These are phyloP conservation scores for Thunnus thynnus DNA, from an alignment of 2,113 vertebrate species.

Conservation along the genomic window DNA sequence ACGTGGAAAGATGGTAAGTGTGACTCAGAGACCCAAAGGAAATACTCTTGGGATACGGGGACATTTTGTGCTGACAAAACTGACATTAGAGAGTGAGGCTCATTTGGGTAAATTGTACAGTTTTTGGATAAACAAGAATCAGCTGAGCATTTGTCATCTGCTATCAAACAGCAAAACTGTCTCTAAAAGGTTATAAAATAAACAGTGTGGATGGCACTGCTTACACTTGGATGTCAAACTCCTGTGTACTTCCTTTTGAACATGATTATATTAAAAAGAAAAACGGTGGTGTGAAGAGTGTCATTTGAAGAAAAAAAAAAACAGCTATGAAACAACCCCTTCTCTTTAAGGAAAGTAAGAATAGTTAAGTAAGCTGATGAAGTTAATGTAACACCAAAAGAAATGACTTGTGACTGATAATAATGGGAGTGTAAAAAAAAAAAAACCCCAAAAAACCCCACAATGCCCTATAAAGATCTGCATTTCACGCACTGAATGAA, in stretches of 20 bases:
- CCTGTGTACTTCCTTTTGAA: constrained; percentile 10
- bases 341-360: not conserved
- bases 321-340: not conserved
- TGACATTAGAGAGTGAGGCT: constrained; percentile 39
- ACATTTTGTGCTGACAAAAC: constrained; percentile 53
- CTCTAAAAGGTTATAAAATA: constrained; percentile 29
- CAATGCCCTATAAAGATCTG: not conserved
- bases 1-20: constrained; percentile 30
- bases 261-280: not conserved
- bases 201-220: constrained; percentile 5
- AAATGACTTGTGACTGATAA: not conserved
- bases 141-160: constrained; percentile 20
- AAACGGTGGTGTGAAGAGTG: not conserved
- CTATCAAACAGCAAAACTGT: constrained; percentile 13
- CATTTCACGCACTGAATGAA: constrained; percentile 22
- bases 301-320: not conserved
- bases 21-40: constrained; percentile 39
- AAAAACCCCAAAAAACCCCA: not conserved
- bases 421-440: too few species aligned
- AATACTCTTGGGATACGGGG: constrained; percentile 17
- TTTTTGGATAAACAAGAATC: constrained; percentile 16
- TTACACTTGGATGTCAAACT: constrained; percentile 8
- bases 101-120: constrained; percentile 45
- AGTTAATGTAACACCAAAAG: not conserved
- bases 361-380: not conserved